phyloP scores from a whole-genome alignment of 2,797 vertebrate species.

The Etheostoma nigrum region DNA sequence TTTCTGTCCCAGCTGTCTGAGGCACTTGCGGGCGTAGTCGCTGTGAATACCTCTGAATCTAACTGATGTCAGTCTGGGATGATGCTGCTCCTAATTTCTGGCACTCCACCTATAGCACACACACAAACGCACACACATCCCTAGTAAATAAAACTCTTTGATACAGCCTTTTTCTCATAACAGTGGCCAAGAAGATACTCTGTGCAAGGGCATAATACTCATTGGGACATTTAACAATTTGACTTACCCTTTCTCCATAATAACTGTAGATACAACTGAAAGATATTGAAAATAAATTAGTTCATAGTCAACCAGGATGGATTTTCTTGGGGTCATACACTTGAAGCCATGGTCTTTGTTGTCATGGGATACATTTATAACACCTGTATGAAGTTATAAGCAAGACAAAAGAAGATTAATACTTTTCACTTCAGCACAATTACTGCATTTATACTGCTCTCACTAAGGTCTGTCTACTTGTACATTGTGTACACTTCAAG shows the following conservation, averaged over 20 bases:
- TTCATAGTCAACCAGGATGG: conserved; percentile 61
- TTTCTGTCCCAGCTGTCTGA: conserved; percentile 80
- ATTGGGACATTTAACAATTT: conserved; percentile 54
- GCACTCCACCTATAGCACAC: conserved; percentile 58
- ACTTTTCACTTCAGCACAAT: conserved; percentile 40
- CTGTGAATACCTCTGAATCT: conserved; percentile 80
- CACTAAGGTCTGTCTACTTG: conserved; percentile 48
- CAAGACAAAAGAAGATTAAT: conserved; percentile 30
- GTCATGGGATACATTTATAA: conserved; percentile 45
- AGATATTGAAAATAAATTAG: conserved; percentile 57
- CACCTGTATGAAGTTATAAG: conserved; percentile 23
- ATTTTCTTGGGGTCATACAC: conserved; percentile 40
- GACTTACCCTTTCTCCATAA: conserved; percentile 46
- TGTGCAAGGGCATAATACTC: conserved; percentile 41
- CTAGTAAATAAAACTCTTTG: conserved; percentile 63
- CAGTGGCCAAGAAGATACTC: conserved; percentile 47
- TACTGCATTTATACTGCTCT: conserved; percentile 56
- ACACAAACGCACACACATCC: background rate
- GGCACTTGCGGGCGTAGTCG: conserved; percentile 74
- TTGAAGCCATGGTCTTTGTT: conserved; percentile 52
- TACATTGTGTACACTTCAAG: conserved; percentile 48
- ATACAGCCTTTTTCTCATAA: conserved; percentile 49
- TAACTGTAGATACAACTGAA: conserved; percentile 51
- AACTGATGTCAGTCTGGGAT: conserved; percentile 81
- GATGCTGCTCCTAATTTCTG: conserved; percentile 77